Evolutionary conservation across 2,888 invertebrate genomes (phyloP), one percentile per base, ranked within the genome.

Genomic region (Listrodromus nycthemerus): DNA sequence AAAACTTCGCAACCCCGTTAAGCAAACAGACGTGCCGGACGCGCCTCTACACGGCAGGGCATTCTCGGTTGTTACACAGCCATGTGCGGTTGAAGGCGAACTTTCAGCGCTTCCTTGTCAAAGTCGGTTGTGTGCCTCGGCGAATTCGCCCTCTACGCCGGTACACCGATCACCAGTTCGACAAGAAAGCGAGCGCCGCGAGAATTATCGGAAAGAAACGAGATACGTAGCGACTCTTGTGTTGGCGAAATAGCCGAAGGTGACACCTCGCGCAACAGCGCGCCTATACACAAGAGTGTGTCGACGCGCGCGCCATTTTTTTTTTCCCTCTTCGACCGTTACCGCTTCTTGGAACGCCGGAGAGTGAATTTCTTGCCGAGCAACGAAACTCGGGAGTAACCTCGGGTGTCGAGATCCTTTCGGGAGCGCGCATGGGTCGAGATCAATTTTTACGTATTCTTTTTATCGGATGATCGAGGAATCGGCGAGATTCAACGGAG

Each of bases 1-100:
- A 84, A 84, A 84, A 84, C 77, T 84, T 84, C 30, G 84, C 45
- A 81, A 81, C 74, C 80, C 84, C 78, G 81, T 84, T 81, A 80
- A 77, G 81, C 74, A 81, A 81, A 74, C 84, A 67, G 84, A 58
- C 74, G 74, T 75, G 74, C 74, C 8, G 74, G 50, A 75, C 65
- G 24, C 33, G 16, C 16, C 24, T 16, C 58, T 52, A n/a, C 48
- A 8, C 21, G 45, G 7, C 55, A 41, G 16, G 58, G 41, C 21
- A 7, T 33, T 52, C 50, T 33, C 48, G 48, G 48, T 16, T 50
- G 65, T 10, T 21, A 52, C 61, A 16, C 27, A 1, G 58, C 13
- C n/a, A n/a, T 48, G 55, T 19, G 27, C 50, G 19, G 50, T 50
- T 19, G n/a, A n/a, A 6, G 16, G 58, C 48, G 61, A 73, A 73